A percentile compares a stretch with the other conserved stretches of the same genome.
Conservation (phyloP, 2,113 vertebrate genomes). For the Podocnemis expansa region DNA sequence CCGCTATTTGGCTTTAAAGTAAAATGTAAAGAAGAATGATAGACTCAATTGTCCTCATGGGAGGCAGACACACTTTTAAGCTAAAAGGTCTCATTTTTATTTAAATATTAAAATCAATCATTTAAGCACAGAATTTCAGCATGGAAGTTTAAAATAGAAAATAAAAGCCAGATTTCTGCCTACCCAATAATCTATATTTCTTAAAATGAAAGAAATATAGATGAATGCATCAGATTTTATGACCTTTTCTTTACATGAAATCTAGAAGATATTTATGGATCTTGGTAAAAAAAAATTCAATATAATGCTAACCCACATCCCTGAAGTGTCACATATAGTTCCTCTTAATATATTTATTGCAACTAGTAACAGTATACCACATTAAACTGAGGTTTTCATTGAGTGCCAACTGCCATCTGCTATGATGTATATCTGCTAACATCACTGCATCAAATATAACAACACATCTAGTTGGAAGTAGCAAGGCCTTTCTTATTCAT, state of each 20-base stretch:
- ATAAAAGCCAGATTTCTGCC: background rate
- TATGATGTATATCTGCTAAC: constrained; percentile 62
- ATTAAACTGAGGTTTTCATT: constrained; percentile 55
- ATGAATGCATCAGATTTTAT: background rate
- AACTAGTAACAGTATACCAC: constrained; percentile 57
- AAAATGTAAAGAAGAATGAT: constrained; percentile 17
- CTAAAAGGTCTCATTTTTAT: constrained; percentile 32
- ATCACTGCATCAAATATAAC: constrained; percentile 29
- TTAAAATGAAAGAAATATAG: constrained; percentile 1
- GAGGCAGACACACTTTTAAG: background rate
- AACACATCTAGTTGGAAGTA: constrained; percentile 34
- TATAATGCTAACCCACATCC: constrained; percentile 59
- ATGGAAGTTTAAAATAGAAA: background rate
- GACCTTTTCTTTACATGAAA: constrained; percentile 34
- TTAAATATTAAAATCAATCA: constrained; percentile 19
- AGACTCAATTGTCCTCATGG: background rate
- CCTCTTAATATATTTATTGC: constrained; percentile 69
- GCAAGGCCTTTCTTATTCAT: constrained; percentile 64
- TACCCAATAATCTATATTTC: constrained; percentile 12
- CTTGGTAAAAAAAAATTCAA: constrained; percentile 59
- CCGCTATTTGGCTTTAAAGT: constrained; percentile 9
- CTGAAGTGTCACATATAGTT: constrained; percentile 64
- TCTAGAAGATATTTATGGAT: constrained; percentile 52
- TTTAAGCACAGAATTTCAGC: constrained; percentile 1
- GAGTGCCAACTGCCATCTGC: constrained; percentile 65